Conservation (phyloP, 2,113 vertebrate species). For the Bungarus multicinctus region DNA sequence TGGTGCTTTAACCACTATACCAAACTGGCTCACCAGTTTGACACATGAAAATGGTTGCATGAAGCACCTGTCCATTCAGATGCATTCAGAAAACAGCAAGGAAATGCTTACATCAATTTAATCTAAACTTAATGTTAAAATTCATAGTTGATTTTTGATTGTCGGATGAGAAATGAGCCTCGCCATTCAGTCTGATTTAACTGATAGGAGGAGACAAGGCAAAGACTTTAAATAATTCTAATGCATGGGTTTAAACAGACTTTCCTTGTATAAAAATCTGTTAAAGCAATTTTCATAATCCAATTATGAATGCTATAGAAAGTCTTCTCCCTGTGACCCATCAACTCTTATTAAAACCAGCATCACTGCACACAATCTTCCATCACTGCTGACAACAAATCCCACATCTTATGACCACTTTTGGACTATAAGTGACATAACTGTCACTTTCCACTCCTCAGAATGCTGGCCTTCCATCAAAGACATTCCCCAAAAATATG, state of each 20-base stretch:
- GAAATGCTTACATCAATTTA: background rate
- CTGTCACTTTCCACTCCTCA: conserved; percentile 18
- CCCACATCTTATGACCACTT: conserved; percentile 42
- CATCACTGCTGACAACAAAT: conserved; percentile 38
- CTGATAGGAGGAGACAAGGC: background rate
- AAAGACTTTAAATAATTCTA: conserved; percentile 44
- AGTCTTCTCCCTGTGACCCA: conserved; percentile 29
- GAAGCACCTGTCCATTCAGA: background rate
- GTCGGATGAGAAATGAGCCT: background rate
- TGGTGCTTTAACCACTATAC: background rate
- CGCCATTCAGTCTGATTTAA: background rate
- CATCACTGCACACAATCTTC: conserved; percentile 37
- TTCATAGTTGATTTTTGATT: conserved; percentile 22
- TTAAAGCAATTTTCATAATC: conserved; percentile 41
- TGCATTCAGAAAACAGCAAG: background rate
- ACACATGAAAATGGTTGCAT: background rate
- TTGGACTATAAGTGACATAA: conserved; percentile 25
- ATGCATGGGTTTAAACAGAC: conserved; percentile 51
- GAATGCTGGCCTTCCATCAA: conserved; percentile 27
- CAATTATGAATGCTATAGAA: conserved; percentile 45
- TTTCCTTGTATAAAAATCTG: conserved; percentile 35
- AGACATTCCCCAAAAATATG: conserved; percentile 19
- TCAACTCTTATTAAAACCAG: conserved; percentile 44
- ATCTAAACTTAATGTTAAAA: conserved; percentile 38
- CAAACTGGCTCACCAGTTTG: background rate